Percentiles rank a stretch among this genome's conserved stretches.
phyloP scores from a whole-genome alignment of 1,140 invertebrate genomes.

The Coenobita brevimanus region DNA sequence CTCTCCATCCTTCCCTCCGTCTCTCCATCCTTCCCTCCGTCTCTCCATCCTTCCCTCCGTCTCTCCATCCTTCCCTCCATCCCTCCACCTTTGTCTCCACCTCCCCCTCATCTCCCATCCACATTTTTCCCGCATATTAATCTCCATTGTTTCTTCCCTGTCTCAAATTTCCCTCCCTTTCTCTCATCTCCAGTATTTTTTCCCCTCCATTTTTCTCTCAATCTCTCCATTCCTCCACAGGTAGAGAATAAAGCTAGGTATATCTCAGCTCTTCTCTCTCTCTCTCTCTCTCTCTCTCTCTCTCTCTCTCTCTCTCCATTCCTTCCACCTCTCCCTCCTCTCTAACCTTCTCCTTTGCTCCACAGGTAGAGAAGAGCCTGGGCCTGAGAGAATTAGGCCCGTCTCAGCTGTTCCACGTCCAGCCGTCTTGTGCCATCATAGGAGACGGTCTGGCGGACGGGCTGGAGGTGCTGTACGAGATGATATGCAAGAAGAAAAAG shows the following conservation, averaged over 20 bases:
- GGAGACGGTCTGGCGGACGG: conserved; percentile 58
- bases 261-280: too few species aligned
- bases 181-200: too few species aligned
- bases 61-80: too few species aligned
- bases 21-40: background rate
- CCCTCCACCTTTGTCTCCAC: too few species aligned
- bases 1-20: background rate
- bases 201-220: too few species aligned
- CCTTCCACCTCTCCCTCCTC: too few species aligned
- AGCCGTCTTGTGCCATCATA: conserved; percentile 57
- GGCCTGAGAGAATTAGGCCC: conserved; percentile 52
- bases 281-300: background rate
- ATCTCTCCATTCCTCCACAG: too few species aligned
- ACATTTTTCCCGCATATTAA: too few species aligned
- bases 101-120: too few species aligned
- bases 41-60: background rate
- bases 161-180: too few species aligned
- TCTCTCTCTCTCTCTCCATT: background rate
- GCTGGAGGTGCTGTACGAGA: conserved; percentile 49
- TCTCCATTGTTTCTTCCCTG: too few species aligned
- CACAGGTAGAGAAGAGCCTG: conserved; percentile 49
- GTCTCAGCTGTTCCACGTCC: conserved; percentile 53
- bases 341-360: background rate
- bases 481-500: conserved; percentile 60
- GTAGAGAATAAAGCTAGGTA: too few species aligned